Evolutionary conservation across 2,888 invertebrate genomes (phyloP).

Genomic region (Drosophila borealis): DNA sequence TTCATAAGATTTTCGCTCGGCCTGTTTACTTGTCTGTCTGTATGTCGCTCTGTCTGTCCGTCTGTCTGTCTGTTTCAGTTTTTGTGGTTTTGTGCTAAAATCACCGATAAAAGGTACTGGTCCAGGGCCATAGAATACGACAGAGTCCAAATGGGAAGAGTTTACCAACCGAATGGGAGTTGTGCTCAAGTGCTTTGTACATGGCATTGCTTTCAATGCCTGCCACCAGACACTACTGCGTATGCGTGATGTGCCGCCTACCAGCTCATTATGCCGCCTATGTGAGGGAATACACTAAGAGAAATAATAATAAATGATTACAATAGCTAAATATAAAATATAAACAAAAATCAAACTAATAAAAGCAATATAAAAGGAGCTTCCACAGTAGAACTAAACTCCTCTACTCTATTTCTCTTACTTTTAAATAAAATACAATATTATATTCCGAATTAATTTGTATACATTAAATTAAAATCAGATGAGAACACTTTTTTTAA

Average conservation of each 20-base stretch:
- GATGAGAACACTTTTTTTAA: no score
- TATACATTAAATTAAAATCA: no score
- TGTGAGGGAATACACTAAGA: constrained; percentile 9
- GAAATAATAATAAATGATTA: neutral
- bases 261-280: constrained; percentile 40
- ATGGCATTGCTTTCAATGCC: constrained; percentile 45
- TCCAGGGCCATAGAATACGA: constrained; percentile 16
- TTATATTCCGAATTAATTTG: no score
- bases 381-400: neutral
- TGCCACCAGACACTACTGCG: constrained; percentile 42
- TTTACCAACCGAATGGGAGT: constrained; percentile 38
- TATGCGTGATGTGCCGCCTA: constrained; percentile 43
- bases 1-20: constrained; percentile 75
- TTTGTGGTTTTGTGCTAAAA: constrained; percentile 55
- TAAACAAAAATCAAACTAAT: no score
- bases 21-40: constrained; percentile 17
- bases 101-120: constrained; percentile 62
- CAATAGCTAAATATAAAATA: no score
- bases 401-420: no score
- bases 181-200: constrained; percentile 42
- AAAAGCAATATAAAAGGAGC: no score
- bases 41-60: constrained; percentile 8
- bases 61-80: constrained; percentile 26
- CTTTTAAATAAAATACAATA: no score
- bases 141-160: constrained; percentile 20